These are phyloP conservation scores for Pseudococcus viburni DNA, from an alignment of 2,888 invertebrate species.

Conservation along the genomic window DNA sequence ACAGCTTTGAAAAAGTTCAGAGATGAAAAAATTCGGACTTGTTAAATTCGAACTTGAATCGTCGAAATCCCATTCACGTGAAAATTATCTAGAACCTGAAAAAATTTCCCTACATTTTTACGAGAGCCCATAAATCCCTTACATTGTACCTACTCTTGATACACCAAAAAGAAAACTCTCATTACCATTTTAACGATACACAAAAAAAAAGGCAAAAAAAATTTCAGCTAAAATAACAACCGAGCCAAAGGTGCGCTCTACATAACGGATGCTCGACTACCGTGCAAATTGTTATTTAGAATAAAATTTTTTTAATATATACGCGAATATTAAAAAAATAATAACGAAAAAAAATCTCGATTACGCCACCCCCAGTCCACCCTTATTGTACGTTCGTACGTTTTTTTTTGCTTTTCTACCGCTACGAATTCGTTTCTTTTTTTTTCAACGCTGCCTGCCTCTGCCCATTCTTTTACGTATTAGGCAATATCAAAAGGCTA, in stretches of 20 bases:
- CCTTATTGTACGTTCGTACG: not conserved
- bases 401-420: not conserved
- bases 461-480: constrained; percentile 35
- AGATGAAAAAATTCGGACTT: too few relatives aligned
- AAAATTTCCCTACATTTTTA: not conserved
- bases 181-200: constrained; percentile 46
- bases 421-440: not conserved
- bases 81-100: too few relatives aligned
- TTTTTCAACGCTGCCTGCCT: not conserved
- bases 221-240: constrained; percentile 1
- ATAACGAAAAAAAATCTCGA: constrained; percentile 43
- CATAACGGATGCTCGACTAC: constrained; percentile 50
- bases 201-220: not conserved
- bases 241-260: constrained; percentile 10
- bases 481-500: constrained; percentile 55
- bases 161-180: not conserved
- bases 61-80: too few relatives aligned
- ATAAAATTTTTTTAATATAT: constrained; percentile 48
- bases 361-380: not conserved
- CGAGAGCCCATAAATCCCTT: not conserved
- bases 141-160: not conserved
- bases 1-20: too few relatives aligned
- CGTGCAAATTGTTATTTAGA: constrained; percentile 55
- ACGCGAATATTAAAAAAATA: constrained; percentile 46
- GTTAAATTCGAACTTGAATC: too few relatives aligned